Evolutionary conservation across 1,140 invertebrate genomes (phyloP), one percentile per base, ranked within the genome.

Genomic region (Ceratosolen solmsi): DNA sequence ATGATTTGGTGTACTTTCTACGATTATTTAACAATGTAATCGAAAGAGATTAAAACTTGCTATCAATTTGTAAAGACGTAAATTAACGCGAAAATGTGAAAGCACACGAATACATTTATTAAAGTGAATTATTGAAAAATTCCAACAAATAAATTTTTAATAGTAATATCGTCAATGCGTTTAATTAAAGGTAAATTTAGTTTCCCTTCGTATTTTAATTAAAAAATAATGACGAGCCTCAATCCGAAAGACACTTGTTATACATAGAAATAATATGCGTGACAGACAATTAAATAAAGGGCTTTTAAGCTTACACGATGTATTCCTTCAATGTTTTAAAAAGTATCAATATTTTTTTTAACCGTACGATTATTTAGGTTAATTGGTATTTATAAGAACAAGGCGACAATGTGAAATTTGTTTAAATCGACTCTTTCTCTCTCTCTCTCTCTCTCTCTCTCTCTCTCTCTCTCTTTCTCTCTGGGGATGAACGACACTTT

Each of bases 51-150:
- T 38, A 65, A 36, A 63, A 65, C 17, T 11, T 5, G 13, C 60
- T 30, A 65, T 65, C 33, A 22, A 68, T 68, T 68, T 38, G 33
- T n/a, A 22, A 11, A 68, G 63, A n/a, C n/a, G 33, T 38, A 68
- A 68, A 68, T 38, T 38, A 38, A 68, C 5, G 11, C 30, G 13
- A 25, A 33, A 27, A 33, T 33, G 13, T 54, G 3, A 22, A 15
- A 54, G 13, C 7, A 30, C 3, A 30, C 1, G 17, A 17, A 60
- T 27, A 30, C 33, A 38, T 36, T 17, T 65, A 36, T 65, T 36
- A 38, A 68, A 38, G 33, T n/a, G 63, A 20, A 68, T 68, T 68
- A 68, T 68, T 38, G 36, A 5, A 68, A n/a, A 68, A n/a, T n/a
- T n/a, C 5, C 38, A 36, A 36, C 15, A 20, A 68, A 38, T 9